phyloP scores from a whole-genome alignment of 2,113 vertebrate genomes.

The Apus apus region DNA sequence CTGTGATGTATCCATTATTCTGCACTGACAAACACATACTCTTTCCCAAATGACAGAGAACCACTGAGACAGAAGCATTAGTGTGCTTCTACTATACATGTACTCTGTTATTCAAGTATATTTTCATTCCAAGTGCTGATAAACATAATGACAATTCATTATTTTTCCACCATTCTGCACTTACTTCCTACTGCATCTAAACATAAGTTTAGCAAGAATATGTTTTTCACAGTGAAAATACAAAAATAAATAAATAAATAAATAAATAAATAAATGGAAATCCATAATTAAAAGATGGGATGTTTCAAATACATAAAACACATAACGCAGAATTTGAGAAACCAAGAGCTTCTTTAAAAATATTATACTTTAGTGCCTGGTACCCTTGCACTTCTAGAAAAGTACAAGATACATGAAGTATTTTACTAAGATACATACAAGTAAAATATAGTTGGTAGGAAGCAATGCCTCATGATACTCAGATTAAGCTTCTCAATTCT shows the following conservation, averaged over 20 bases:
- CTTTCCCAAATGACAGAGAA: not conserved
- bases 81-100: not conserved
- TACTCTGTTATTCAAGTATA: not conserved
- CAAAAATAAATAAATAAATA: no score
- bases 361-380: not conserved
- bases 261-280: not conserved
- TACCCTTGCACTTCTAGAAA: not conserved
- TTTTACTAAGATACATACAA: not conserved
- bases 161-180: not conserved
- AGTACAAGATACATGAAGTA: not conserved
- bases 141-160: not conserved
- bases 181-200: not conserved
- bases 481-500: not conserved
- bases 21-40: not conserved
- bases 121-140: not conserved
- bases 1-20: not conserved
- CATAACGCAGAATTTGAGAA: not conserved
- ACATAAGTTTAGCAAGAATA: not conserved
- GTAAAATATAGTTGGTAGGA: not conserved
- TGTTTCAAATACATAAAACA: not conserved
- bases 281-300: not conserved
- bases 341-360: not conserved
- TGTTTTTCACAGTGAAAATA: not conserved
- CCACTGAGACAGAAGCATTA: not conserved
- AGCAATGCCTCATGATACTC: not conserved